Evolutionary conservation across 2,888 invertebrate genomes (phyloP), one percentile per base, ranked within the genome.

Genomic region (Rotaria magnacalcarata): DNA sequence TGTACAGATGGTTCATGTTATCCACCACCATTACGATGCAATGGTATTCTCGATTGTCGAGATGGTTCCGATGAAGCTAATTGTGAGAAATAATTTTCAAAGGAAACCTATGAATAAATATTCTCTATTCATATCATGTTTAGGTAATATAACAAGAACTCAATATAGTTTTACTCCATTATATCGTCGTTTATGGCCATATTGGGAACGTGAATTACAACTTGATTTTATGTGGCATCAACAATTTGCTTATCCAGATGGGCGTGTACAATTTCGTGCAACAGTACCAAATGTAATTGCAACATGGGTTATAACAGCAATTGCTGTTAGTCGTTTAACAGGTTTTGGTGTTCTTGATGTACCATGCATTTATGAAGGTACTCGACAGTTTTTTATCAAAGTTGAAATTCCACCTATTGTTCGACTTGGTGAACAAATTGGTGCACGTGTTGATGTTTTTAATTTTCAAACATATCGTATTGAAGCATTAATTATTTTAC

Each of bases 321-420:
- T 97, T 90, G 94, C 96, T 88, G 94, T 97, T 92, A 96, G 96
- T 89, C 94, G 95, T 1, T 93, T 94, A 0, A 93, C 93, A 85
- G 97, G 97, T 0, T 94, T 96, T 88, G 96, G 96, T 84, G 95
- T 97, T 94, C 90, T 96, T 80, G 93, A 93, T 19, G 93, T 93
- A 87, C 94, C 96, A 0, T 93, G 90, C 2, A 92, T 95, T 93
- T 96, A 96, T 91, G 94, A 95, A 50, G 96, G 96, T 24, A 94
- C 96, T 0, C 92, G 96, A 74, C 96, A 96, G n/a, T 96, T 97
- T 93, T 97, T 95, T 92, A 96, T 97, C 89, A 95, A 95, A 89
- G 95, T 96, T 85, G 97, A 97, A 90, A 96, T 96, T 92, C 96
- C 97, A 0, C 93, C 93, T 0, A 92, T 92, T 54, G 95, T 95